Evolutionary conservation across 2,797 vertebrate genomes (phyloP), one percentile per base, ranked within the genome.

Genomic region (Rhinogobio ventralis): DNA sequence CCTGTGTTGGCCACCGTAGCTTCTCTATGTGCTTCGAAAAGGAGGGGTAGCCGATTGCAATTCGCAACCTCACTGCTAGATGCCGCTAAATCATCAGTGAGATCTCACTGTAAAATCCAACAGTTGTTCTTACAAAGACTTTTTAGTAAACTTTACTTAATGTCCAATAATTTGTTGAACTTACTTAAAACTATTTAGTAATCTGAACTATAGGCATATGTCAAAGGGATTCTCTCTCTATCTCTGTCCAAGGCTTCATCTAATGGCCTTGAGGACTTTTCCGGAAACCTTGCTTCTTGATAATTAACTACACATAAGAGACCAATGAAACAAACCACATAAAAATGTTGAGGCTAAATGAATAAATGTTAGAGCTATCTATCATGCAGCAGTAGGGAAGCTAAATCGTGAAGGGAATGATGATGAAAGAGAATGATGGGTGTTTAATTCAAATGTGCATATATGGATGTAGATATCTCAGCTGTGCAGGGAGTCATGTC

Each of bases 261-360:
- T 57, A 81, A 72, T 39, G 81, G 36, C 28, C 69, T 74, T 74
- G 81, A 82, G 45, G 20, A 74, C 20, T 36, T 36, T 36, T 7
- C 36, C 39, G 39, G 46, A 68, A 80, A 33, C 20, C 46, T 68
- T 36, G 42, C 42, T 51, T 25, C 7, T 67, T 7, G 7, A 57
- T 39, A 39, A 39, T 39, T 45, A 62, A 36, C 19, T 30, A 49
- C 11, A n/a, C 7, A n/a, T n/a, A 25, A 28, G 25, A 51, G 17
- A 33, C 1, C 30, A 36, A 75, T 36, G 23, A 75, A 14, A 76
- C 33, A 17, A n/a, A 57, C 7, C 30, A 5, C 10, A 75, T 19
- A 15, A 23, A 14, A 74, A 53, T 23, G 25, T 5, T 51, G 9
- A 64, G 36, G n/a, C n/a, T 14, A 64, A 64, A 64, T 46, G 60